These are phyloP conservation scores for Protophormia terraenovae DNA, from an alignment of 2,888 invertebrate species.

Conservation along the genomic window DNA sequence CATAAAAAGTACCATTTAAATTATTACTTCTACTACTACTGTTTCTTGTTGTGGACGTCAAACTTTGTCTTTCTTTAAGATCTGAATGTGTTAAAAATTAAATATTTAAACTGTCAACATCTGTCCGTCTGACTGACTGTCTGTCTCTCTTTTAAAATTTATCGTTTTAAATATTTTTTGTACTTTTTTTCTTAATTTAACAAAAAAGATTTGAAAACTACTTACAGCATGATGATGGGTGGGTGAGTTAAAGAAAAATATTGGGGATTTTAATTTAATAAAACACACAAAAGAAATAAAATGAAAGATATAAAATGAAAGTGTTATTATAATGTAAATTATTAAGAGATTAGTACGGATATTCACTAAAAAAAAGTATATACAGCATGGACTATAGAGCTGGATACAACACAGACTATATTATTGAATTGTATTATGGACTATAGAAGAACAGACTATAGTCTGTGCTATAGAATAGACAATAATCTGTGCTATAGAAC, in stretches of 20 bases:
- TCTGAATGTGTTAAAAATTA: conserved; percentile 46
- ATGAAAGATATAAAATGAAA: neutral
- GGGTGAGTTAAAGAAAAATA: neutral
- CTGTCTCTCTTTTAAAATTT: conserved; percentile 10
- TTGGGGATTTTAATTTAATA: neutral
- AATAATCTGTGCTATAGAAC: too few relatives aligned
- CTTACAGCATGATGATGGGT: conserved; percentile 3
- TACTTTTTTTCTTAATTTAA: conserved; percentile 16
- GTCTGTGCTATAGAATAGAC: too few relatives aligned
- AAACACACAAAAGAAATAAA: neutral
- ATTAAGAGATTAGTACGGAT: neutral
- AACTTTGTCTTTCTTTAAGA: conserved; percentile 11
- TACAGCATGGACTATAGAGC: too few relatives aligned
- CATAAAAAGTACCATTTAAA: conserved; percentile 7
- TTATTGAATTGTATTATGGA: too few relatives aligned
- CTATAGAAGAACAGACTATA: too few relatives aligned
- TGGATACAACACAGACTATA: too few relatives aligned
- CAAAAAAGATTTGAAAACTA: neutral
- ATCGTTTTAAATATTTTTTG: conserved; percentile 25
- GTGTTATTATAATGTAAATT: neutral
- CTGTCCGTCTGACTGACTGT: neutral
- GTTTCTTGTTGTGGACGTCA: too few relatives aligned
- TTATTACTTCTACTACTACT: neutral
- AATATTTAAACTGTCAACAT: conserved; percentile 32
- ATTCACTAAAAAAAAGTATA: neutral